Base-by-base conservation (phyloP, 1,140 invertebrate genomes). In the Epicauta chinensis region DNA sequence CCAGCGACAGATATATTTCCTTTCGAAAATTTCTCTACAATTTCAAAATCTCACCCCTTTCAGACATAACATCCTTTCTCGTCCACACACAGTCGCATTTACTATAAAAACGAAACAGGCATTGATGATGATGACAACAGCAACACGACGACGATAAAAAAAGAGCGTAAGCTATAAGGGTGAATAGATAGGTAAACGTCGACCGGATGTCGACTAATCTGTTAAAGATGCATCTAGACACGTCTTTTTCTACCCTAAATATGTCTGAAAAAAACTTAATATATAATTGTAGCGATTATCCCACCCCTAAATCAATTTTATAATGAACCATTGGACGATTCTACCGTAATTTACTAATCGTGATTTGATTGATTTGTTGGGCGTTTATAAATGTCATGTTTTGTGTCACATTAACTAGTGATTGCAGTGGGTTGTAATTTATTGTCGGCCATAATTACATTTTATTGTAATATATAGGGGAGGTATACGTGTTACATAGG, bases 31-130 rank as follows among this genome's bases (percentile, higher is more conserved):
- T 54, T 54, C 42, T 54, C 48, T 35, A 54, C 44, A 54, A 43
- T 32, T 53, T 53, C 37, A n/a, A n/a, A 23, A 23, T 23, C 23
- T 23, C 45, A 54, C 52, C 52, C 52, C 48, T 54, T 54, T 38
- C 40, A 54, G 52, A 54, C 52, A 54, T 47, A 54, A 54, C 52
- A 54, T 54, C 52, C 52, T 54, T 40, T 42, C 10, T 12, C 12
- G 31, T 37, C 41, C 42, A 29, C 39, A n/a, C 34, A 23, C 23
- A 23, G 23, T 23, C 7, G 7, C 23, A 23, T 23, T 23, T 23
- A 23, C 23, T 23, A 23, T 7, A 23, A 23, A 23, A 23, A 23
- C 23, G 23, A 23, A 23, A 23, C 23, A 23, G 23, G 23, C 23
- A 23, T 23, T 23, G 23, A 23, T 23, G 23, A 23, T 23, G 23